A percentile compares a stretch with the other conserved stretches of the same genome.
phyloP scores from a whole-genome alignment of 2,113 vertebrate genomes.

The Pelusios castaneus region DNA sequence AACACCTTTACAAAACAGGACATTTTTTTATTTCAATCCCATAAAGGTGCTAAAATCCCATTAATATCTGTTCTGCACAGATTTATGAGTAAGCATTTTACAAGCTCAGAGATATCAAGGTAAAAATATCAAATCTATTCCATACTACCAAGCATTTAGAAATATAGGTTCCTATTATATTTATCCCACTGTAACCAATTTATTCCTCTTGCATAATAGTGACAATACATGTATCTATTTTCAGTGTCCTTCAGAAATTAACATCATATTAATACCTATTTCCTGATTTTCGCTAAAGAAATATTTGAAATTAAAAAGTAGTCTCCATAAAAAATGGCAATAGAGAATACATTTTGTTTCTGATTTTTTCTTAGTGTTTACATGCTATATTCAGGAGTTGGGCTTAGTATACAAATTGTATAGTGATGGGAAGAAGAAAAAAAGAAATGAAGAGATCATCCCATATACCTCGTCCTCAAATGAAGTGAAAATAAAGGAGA shows the following conservation, averaged over 20 bases:
- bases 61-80: not conserved
- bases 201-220: not conserved
- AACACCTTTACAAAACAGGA: not conserved
- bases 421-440: not conserved
- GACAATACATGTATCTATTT: not conserved
- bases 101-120: not conserved
- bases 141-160: not conserved
- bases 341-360: not conserved
- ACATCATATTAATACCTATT: rapidly evolving
- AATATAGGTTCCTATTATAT: not conserved
- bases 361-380: not conserved
- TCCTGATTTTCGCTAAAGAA: not conserved
- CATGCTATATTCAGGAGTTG: not conserved
- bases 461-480: not conserved
- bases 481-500: not conserved
- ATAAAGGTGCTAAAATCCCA: not conserved
- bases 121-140: not conserved
- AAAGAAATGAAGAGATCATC: not conserved
- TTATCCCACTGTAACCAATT: not conserved
- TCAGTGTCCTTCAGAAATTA: not conserved
- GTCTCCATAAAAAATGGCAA: not conserved
- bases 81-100: not conserved
- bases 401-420: rapidly evolving
- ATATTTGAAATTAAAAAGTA: not conserved
- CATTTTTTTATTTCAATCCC: not conserved